Evolutionary conservation across 2,797 vertebrate species (phyloP).

Genomic region (Hozukius guyotensis): DNA sequence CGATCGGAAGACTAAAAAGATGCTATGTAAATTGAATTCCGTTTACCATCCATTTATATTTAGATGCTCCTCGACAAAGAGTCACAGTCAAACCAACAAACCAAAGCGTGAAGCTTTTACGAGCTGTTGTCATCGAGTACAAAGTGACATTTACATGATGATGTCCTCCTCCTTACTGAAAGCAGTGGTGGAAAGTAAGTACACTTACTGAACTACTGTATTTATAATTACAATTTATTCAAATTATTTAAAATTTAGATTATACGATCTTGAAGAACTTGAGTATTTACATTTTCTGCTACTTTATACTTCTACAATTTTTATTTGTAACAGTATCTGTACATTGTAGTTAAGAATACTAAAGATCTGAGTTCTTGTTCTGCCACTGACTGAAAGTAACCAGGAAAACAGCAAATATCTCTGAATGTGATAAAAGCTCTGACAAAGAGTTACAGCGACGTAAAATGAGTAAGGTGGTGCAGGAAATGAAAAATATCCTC

Average conservation of each 20-base stretch:
- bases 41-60: no score
- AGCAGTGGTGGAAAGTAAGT: background rate
- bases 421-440: constrained; percentile 6
- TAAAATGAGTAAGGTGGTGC: background rate
- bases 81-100: background rate
- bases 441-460: background rate
- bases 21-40: no score
- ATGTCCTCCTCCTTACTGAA: background rate
- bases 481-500: background rate
- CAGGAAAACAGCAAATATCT: background rate
- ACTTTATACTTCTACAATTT: background rate
- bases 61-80: no score
- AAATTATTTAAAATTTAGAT: no score
- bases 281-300: no score
- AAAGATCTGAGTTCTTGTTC: background rate
- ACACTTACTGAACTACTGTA: background rate
- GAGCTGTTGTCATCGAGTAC: background rate
- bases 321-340: background rate
- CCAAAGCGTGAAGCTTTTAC: no score
- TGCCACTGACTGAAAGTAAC: background rate
- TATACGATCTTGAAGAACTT: no score
- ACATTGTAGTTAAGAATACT: no score
- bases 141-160: background rate
- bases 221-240: no score
- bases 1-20: no score